Evolutionary conservation across 2,888 invertebrate genomes (phyloP).

Genomic region (Hypomecis punctinalis): DNA sequence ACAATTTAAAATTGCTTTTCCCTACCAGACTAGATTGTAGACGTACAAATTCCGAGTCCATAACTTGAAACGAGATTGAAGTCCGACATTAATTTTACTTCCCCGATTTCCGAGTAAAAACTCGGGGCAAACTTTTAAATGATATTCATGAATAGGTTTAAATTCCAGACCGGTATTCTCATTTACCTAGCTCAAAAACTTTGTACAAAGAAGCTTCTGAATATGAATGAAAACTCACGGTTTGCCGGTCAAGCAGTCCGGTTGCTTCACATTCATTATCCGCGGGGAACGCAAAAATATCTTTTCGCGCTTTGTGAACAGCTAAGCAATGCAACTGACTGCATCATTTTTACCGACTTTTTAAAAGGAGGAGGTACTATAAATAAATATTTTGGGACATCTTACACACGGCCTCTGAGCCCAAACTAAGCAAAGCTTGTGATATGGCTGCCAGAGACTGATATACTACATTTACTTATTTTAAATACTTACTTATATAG

Average conservation of each 20-base stretch:
- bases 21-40: background rate
- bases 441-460: too few relatives aligned
- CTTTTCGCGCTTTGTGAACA: background rate
- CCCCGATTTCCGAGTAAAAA: conserved; percentile 28
- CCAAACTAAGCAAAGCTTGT: too few relatives aligned
- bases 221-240: conserved; percentile 37
- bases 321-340: background rate
- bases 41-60: conserved; percentile 14
- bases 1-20: background rate
- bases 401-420: too few relatives aligned
- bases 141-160: conserved; percentile 35
- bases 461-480: too few relatives aligned
- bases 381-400: too few relatives aligned
- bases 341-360: background rate
- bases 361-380: too few relatives aligned
- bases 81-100: conserved; percentile 24
- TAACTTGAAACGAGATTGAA: conserved; percentile 16
- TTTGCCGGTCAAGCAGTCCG: conserved; percentile 34
- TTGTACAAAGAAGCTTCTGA: conserved; percentile 33
- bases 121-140: conserved; percentile 30
- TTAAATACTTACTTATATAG: too few relatives aligned
- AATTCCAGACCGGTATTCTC: conserved; percentile 31
- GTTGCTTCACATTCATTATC: conserved; percentile 33
- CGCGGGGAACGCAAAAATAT: conserved; percentile 28
- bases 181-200: conserved; percentile 35